phyloP scores from a whole-genome alignment of 2,888 invertebrate genomes.

The Heliconius hortense region DNA sequence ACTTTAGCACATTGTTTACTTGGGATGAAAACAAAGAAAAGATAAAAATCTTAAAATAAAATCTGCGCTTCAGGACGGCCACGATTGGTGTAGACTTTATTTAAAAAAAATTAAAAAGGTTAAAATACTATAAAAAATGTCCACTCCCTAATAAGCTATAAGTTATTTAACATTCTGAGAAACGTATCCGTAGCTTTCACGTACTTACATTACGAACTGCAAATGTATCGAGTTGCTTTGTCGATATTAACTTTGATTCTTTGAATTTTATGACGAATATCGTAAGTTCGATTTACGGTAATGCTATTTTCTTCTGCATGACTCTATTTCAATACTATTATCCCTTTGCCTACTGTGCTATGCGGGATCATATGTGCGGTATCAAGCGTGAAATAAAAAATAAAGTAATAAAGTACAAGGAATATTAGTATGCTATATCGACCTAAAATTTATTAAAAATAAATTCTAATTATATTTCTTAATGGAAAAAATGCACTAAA shows the following conservation, averaged over 20 bases:
- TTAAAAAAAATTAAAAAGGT: not conserved
- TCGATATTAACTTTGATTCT: slow-evolving; percentile 1
- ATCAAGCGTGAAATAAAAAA: not conserved
- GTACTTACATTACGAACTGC: slow-evolving; percentile 25
- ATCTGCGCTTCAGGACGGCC: too few species aligned
- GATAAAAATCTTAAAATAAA: too few species aligned
- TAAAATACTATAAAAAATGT: not conserved
- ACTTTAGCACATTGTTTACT: too few species aligned
- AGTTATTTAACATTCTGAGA: slow-evolving; percentile 59
- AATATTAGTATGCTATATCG: not conserved
- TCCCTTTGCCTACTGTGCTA: not conserved
- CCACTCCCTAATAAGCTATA: slow-evolving; percentile 43
- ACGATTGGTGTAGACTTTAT: too few species aligned
- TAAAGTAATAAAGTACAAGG: not conserved
- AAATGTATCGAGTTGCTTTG: slow-evolving; percentile 17
- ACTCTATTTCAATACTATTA: not conserved
- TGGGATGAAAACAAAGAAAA: too few species aligned
- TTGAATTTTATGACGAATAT: not conserved
- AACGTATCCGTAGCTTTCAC: slow-evolving; percentile 45
- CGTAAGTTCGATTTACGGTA: too few species aligned
- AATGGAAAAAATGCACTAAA: too few species aligned
- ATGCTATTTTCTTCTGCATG: too few species aligned
- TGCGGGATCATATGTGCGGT: too few species aligned
- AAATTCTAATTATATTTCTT: too few species aligned
- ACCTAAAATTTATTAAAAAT: not conserved